These are phyloP conservation scores for Scytalopus superciliaris DNA, from an alignment of 2,113 vertebrate species.

Conservation along the genomic window DNA sequence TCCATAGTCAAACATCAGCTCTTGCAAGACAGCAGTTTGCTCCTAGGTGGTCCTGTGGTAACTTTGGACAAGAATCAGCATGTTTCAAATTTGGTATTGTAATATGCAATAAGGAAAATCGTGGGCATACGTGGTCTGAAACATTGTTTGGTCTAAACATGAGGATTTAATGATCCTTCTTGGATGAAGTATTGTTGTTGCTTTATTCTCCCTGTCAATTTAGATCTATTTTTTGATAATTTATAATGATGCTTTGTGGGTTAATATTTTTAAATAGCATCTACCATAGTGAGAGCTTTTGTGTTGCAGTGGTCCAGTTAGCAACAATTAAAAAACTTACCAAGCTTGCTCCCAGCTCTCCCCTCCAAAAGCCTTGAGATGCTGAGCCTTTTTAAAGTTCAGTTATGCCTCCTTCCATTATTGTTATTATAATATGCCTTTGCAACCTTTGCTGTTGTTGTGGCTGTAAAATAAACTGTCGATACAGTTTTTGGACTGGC, in stretches of 20 bases:
- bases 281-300: neutral
- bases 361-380: neutral
- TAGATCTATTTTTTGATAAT: neutral
- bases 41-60: neutral
- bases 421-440: neutral
- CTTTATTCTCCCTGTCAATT: neutral
- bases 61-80: neutral
- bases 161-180: neutral
- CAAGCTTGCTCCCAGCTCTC: neutral
- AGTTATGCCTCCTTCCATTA: neutral
- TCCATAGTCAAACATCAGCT: neutral
- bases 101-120: neutral
- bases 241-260: neutral
- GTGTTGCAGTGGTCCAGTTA: neutral
- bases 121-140: neutral
- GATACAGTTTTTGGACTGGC: neutral
- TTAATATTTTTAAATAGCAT: neutral
- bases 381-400: neutral
- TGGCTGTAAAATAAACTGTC: neutral
- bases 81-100: neutral
- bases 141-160: neutral
- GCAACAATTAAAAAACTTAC: neutral
- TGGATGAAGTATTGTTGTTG: neutral
- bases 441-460: neutral
- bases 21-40: neutral